These are phyloP conservation scores for Torymus texanus DNA, from an alignment of 2,888 invertebrate genomes.

Conservation along the genomic window DNA sequence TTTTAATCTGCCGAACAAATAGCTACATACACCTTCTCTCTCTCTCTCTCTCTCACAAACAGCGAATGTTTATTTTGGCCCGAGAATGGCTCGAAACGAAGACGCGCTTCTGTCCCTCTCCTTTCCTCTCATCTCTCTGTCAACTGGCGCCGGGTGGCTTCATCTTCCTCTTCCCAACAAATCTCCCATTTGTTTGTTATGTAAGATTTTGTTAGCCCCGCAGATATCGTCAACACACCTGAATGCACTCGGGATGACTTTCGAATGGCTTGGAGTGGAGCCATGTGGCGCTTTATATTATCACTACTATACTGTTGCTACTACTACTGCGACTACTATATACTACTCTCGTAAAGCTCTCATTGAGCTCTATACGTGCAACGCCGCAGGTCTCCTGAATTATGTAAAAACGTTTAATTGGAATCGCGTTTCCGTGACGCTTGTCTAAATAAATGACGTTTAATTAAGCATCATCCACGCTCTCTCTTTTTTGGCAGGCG, in stretches of 20 bases:
- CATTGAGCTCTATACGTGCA: conserved; percentile 18
- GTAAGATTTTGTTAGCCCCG: conserved; percentile 39
- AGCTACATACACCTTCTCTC: neutral
- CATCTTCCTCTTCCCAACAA: too few relatives aligned
- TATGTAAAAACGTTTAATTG: conserved; percentile 50
- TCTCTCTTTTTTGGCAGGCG: neutral
- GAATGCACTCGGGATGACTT: conserved; percentile 46
- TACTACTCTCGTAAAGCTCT: conserved; percentile 36
- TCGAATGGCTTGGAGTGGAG: conserved; percentile 49
- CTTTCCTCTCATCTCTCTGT: conserved; percentile 42
- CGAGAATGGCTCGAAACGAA: too few relatives aligned
- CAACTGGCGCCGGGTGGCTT: too few relatives aligned
- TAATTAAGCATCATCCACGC: conserved; percentile 4
- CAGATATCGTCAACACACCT: conserved; percentile 46
- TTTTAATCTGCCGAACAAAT: too few relatives aligned
- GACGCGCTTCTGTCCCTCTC: conserved; percentile 27
- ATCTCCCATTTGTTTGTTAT: conserved; percentile 26
- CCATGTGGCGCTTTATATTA: conserved; percentile 38
- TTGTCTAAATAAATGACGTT: conserved; percentile 32
- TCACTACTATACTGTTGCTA: neutral
- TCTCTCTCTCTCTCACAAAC: conserved; percentile 56
- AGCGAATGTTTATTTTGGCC: too few relatives aligned
- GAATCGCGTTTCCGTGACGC: conserved; percentile 32
- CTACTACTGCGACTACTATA: conserved; percentile 17
- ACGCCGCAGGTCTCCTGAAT: conserved; percentile 1